Evolutionary conservation across 2,888 invertebrate species (phyloP).

Genomic region (Chalcosyrphus nemorum): DNA sequence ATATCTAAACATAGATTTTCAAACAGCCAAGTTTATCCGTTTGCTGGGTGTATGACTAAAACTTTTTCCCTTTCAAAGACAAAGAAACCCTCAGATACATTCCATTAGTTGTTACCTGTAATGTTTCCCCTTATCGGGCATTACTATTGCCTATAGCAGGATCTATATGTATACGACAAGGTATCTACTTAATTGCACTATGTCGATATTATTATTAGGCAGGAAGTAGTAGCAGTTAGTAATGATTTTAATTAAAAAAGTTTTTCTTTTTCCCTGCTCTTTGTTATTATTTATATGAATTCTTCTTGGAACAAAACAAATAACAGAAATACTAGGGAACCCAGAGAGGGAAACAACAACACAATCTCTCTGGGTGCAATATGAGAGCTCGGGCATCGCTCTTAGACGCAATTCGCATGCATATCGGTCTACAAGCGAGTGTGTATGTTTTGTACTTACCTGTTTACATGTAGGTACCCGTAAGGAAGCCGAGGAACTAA

Average conservation of each 20-base stretch:
- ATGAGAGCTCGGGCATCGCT: conserved; percentile 10
- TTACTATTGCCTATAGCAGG: neutral
- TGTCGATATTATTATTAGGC: conserved; percentile 38
- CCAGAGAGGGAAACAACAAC: neutral
- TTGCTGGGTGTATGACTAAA: neutral
- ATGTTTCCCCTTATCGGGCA: neutral
- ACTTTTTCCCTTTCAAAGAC: conserved; percentile 11
- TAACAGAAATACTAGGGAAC: conserved; percentile 5
- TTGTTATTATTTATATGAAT: conserved; percentile 41
- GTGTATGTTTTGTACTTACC: conserved; percentile 39
- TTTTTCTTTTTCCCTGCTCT: conserved; percentile 23
- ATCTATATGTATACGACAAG: neutral
- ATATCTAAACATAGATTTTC: neutral
- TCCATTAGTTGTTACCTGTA: conserved; percentile 40
- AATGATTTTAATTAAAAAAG: conserved; percentile 73
- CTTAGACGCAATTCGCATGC: conserved; percentile 27
- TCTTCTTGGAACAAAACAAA: conserved; percentile 43
- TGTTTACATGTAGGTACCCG: conserved; percentile 48
- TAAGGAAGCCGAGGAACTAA: conserved; percentile 37
- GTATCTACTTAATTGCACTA: conserved; percentile 11
- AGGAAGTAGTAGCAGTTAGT: conserved; percentile 8
- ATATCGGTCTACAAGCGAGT: neutral
- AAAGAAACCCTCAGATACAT: conserved; percentile 35
- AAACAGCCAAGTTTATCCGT: conserved; percentile 43
- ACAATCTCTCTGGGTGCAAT: conserved; percentile 38